Base-by-base conservation (phyloP, 2,888 invertebrate species). In the Lithosia quadra region DNA sequence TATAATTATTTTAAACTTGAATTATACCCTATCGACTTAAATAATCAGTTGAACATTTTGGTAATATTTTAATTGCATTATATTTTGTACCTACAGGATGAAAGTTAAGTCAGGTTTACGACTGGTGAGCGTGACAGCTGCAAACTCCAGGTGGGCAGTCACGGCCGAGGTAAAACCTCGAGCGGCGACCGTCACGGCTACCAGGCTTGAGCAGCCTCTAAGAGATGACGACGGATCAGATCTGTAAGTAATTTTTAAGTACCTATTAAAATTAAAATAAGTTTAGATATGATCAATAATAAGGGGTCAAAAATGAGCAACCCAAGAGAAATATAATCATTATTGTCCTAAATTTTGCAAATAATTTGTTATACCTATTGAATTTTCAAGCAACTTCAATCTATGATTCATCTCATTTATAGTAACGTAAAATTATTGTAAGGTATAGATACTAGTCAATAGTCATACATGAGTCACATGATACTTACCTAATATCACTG, bases 151-250 rank as follows among this genome's bases (percentile, higher is more conserved):
- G 72, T 99, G 99, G 99, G 98, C 97, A 81, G 97, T 99, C 79
- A 97, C 97, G 28, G 97, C 98, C 61, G 98, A 99, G 85, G 97
- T 97, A 64, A 97, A 98, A 86, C 97, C 98, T 79, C 98, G 98
- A 2, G 97, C 97, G 2, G 99, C 98, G 36, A 97, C 98, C 21
- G 98, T 99, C 67, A 99, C 98, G 0, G 98, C 98, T 0, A 96
- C 97, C 67, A 96, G 96, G 72, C 86, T 94, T 9, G 95, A 95
- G 63, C 93, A 92, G 76, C 93, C 94, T 1, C 80, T 94, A 67
- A 85, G 90, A 24, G 94, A 94, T 64, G 94, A 93, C 72, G 91
- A 90, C 63, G 86, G 88, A 56, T 77, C 89, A 36, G 89, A 92
- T 63, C 83, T 87, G 94, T 94, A 81, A 90, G 92, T 89, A 34